Base-by-base conservation (phyloP, 2,888 invertebrate genomes). In the Tenthredo notha region DNA sequence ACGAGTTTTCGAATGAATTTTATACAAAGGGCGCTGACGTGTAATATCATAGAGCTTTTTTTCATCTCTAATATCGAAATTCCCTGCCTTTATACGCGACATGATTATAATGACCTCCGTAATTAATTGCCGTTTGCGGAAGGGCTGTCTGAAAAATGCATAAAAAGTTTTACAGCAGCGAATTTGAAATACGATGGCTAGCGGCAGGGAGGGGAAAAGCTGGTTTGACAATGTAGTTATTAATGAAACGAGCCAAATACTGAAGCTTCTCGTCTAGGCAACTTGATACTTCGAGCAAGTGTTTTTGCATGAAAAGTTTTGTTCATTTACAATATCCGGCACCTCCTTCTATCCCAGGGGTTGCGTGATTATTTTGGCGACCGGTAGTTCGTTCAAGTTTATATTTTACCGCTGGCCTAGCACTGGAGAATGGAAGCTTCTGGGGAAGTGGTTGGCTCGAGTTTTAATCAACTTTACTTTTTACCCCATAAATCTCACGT, bases 401-500 rank as follows among this genome's bases (percentile, higher is more conserved):
- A 50, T 80, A 58, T 80, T 80, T 80, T 40, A 80, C 80, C 61
- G 37, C 61, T 77, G 29, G 29, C 50, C 77, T 77, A 77, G 77
- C 77, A 3, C 29, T 15, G 40, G 21, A 80, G 80, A 80, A 80
- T 61, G 9, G 80, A 61, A 61, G 61, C 25, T 61, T 33, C 80
- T 21, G 80, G 80, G 80, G 18, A 80, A 80, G 80, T 29, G 80
- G 80, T 80, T 80, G 61, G 80, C 80, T 33, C 78, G 83, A 85
- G 87, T 87, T 88, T 90, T 90, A 89, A 90, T 90, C 86, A 90
- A 90, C 87, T 87, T 88, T 85, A 86, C 87, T 87, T 89, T 89
- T 89, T 88, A 86, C 86, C 88, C 86, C 88, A 86, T 89, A 89
- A 89, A 90, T 90, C 89, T 88, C 74, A 84, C 70, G 86, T 78